Conservation (phyloP, 92 coral and sea anemone species). For the Palythoa caribaeorum region DNA sequence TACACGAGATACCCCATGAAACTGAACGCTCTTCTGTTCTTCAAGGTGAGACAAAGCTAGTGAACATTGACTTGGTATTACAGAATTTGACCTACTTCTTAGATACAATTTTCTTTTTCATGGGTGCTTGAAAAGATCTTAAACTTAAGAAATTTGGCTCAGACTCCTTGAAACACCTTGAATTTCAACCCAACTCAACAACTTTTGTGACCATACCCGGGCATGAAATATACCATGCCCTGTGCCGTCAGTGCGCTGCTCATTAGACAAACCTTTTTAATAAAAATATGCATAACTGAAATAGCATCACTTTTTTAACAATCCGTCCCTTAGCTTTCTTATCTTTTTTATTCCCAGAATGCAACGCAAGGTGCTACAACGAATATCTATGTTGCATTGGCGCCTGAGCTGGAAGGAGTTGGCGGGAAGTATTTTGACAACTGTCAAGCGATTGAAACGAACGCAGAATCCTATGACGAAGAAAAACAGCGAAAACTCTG, state of each 20-base stretch:
- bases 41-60: conserved; percentile 61
- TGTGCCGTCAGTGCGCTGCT: too few species aligned
- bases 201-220: too few species aligned
- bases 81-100: not conserved
- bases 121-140: too few species aligned
- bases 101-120: too few species aligned
- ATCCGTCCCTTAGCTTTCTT: not conserved
- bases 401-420: conserved; percentile 86
- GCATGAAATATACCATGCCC: too few species aligned
- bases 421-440: conserved; percentile 90
- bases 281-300: too few species aligned
- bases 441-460: conserved; percentile 75
- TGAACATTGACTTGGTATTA: not conserved
- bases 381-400: conserved; percentile 81
- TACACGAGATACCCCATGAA: conserved; percentile 61
- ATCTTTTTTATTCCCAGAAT: conserved; percentile 62
- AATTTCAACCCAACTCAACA: too few species aligned
- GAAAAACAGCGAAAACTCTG: conserved; percentile 86
- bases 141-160: too few species aligned
- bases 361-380: conserved; percentile 93
- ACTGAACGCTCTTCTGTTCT: conserved; percentile 61
- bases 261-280: too few species aligned
- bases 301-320: too few species aligned
- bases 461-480: conserved; percentile 80
- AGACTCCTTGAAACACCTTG: too few species aligned